Base-by-base conservation (phyloP, 2,113 vertebrate genomes). In the Bagarius yarrelli region DNA sequence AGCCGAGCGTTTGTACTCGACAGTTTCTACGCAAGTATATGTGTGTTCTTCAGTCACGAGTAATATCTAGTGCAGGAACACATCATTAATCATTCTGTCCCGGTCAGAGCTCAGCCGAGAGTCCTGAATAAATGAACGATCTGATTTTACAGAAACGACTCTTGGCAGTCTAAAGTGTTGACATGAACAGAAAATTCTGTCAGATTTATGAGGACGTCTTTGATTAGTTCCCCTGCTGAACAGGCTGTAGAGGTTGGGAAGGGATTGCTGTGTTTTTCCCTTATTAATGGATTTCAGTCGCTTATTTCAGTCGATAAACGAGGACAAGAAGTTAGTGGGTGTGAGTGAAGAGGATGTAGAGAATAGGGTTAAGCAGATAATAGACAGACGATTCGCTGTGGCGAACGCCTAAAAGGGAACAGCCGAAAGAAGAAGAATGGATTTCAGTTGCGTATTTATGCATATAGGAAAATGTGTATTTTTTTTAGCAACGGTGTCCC, bases 51-150 rank as follows among this genome's bases (percentile, higher is more conserved):
- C 25, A 32, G 9, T 53, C 0, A 21, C 50, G 25, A 50, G 27
- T 50, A 4, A 18, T 25, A 52, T 30, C 16, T 72, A 5, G 47
- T 6, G 27, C 47, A 21, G 27, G 47, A 25, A 53, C 9, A 9
- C 5, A 40, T 16, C 70, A 72, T 72, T 19, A 72, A 72, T 72
- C 70, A 72, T 72, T 72, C 25, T 19, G 70, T 53, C 70, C 9
- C 19, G 30, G 47, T 71, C 25, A 30, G 47, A 52, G 25, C 25
- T 19, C 69, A 11, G n/a, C 47, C 16, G n/a, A n/a, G 8, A 30
- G n/a, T 71, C n/a, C 25, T 19, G 14, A 71, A 71, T 52, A 71
- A 71, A 52, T 71, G 44, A 71, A 52, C 1, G 15, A 71, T 71
- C 67, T 71, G 67, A 30, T 18, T 52, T 71, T 71, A 71, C 11